Evolutionary conservation across 2,797 vertebrate genomes (phyloP), one percentile per base, ranked within the genome.

Genomic region (Toxotes lorentzi): DNA sequence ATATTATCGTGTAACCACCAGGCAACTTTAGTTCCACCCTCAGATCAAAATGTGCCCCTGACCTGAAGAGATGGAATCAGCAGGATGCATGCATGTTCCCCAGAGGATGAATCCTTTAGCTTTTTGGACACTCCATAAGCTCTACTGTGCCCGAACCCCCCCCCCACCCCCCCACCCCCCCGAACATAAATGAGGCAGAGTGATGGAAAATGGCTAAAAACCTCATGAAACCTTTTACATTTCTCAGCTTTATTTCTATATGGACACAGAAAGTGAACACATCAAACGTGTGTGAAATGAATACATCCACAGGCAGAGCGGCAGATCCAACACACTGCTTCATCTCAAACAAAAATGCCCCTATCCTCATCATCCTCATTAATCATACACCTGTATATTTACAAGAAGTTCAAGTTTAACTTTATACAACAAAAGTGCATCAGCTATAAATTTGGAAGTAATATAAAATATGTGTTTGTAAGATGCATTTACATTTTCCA

Each of bases 351-450:
- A 61, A 5, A 73, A 74, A 86, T 76, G 70, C 82, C 79, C 65
- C 66, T 24, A 59, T 84, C 78, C 70, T 81, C 60, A n/a, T 53
- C 69, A 60, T 78, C 76, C 60, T 79, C 57, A 24, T 57, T 53
- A 5, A 54, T 59, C 79, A 54, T 32, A 85, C 72, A 67, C 40
- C n/a, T 34, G 56, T 74, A 59, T 92, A 94, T 93, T 91, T 93
- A 93, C 91, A 91, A 64, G 60, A 58, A 76, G 53, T 92, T 94
- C 90, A 94, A 92, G 91, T 93, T 87, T 76, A 75, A 87, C 76
- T 84, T 89, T 77, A 83, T 85, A 91, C 81, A 87, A 91, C 64
- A 89, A 91, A 95, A 94, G 91, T 94, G 92, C 92, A 81, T 94
- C 86, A 86, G 78, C 73, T 90, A 76, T 70, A 81, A 64, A 76